Base-by-base conservation (phyloP, 2,888 invertebrate genomes). In the Chaetoderma sp. region DNA sequence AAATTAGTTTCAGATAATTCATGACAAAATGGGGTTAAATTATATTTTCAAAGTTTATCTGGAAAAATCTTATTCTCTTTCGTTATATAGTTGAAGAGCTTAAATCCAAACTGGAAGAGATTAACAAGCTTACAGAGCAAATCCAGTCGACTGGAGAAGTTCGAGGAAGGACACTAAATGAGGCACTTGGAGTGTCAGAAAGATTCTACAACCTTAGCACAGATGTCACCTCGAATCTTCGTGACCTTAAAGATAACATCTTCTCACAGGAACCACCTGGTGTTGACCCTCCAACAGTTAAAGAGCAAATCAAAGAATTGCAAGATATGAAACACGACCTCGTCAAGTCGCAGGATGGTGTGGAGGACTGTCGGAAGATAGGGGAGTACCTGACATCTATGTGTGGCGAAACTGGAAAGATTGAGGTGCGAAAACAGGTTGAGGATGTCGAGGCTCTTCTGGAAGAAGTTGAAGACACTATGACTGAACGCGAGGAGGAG, bases 221-320 rank as follows among this genome's bases (percentile, higher is more conserved):
- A 5, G 84, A 82, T 18, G 78, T 81, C 30, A 79, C 81, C 73
- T 75, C 79, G 3, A 77, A 78, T 32, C 71, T 86, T 16, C 72
- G 82, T 8, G 85, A 85, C 65, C 75, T 86, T 23, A 83, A 84
- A 68, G 86, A 86, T 67, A 83, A 81, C 59, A 72, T 86, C 42
- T 67, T 74, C 45, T 83, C 83, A 1, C 85, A 85, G 70, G 85
- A 86, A 63, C 78, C 80, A 1, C 83, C 85, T 1, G 83, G 83
- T 2, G 79, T 86, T 4, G 83, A 85, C 52, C 76, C 81, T 0
- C 77, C 79, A 18, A 79, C 82, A 10, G 79, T 86, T 33, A 74
- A 76, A 58, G 84, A 85, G 65, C 86, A 86, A 67, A 83, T 81
- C 65, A 80, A 79, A 56, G 86, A 86, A 68, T 73, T 85, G 1